Percentiles rank a stretch among this genome's conserved stretches.
Evolutionary conservation across 2,113 vertebrate genomes (phyloP).

Genomic region (Chionis minor): DNA sequence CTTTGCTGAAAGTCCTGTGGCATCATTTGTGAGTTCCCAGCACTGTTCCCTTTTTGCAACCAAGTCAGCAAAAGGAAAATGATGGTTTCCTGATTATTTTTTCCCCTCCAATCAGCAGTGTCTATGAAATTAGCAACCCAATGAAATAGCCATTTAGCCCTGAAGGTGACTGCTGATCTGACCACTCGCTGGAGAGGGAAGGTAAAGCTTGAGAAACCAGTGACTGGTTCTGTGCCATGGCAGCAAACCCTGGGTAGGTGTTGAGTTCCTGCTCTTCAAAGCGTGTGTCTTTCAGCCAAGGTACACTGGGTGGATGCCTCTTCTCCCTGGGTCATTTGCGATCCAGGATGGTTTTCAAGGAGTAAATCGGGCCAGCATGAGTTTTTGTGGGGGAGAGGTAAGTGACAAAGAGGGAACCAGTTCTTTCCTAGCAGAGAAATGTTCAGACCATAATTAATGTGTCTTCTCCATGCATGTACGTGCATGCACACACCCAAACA

Average conservation of each 20-base stretch:
- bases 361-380: background rate
- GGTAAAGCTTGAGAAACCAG: background rate
- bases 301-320: background rate
- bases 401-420: background rate
- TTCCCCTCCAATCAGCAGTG: too few relatives aligned
- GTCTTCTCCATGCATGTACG: background rate
- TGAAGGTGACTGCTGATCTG: background rate
- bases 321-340: background rate
- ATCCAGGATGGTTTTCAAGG: background rate
- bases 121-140: background rate
- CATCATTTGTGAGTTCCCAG: background rate
- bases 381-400: background rate
- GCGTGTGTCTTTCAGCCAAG: background rate
- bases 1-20: background rate
- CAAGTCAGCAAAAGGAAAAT: background rate
- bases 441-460: background rate
- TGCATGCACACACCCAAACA: background rate
- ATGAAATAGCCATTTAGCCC: accelerated
- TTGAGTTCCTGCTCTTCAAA: background rate
- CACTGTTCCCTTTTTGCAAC: background rate
- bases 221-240: background rate
- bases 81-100: background rate
- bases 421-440: background rate
- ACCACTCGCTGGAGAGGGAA: background rate
- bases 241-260: background rate